Conservation (phyloP, 2,113 vertebrate species). For the Neopipo cinnamomea region DNA sequence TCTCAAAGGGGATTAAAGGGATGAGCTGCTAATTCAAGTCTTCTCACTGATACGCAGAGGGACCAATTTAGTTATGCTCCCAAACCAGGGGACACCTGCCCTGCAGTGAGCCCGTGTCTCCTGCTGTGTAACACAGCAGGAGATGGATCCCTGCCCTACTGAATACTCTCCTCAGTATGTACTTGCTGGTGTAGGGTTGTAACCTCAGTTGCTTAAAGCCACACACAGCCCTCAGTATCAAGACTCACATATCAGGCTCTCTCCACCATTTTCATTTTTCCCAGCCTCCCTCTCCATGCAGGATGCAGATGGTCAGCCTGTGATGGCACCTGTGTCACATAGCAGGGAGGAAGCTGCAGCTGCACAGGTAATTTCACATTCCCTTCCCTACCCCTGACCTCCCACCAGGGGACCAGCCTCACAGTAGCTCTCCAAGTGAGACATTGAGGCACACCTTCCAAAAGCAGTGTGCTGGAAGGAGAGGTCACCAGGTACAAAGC, state of each 20-base stretch:
- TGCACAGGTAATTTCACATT: not conserved
- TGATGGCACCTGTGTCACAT: fast-evolving
- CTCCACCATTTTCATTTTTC: not conserved
- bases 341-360: not conserved
- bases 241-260: no score
- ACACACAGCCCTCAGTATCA: not conserved
- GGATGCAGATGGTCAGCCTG: not conserved
- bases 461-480: not conserved
- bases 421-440: not conserved
- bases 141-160: not conserved
- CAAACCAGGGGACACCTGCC: not conserved
- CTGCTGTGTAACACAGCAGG: not conserved
- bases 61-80: not conserved
- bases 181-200: not conserved
- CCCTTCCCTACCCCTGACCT: not conserved
- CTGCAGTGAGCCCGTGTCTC: not conserved
- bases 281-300: not conserved
- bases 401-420: not conserved
- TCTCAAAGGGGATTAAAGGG: not conserved
- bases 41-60: not conserved
- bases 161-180: not conserved
- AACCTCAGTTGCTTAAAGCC: not conserved
- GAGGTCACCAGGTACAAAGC: not conserved
- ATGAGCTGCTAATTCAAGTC: not conserved
- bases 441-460: not conserved